Evolutionary conservation across 2,888 invertebrate species (phyloP), one percentile per base, ranked within the genome.

Genomic region (Pristionchus arcanus): DNA sequence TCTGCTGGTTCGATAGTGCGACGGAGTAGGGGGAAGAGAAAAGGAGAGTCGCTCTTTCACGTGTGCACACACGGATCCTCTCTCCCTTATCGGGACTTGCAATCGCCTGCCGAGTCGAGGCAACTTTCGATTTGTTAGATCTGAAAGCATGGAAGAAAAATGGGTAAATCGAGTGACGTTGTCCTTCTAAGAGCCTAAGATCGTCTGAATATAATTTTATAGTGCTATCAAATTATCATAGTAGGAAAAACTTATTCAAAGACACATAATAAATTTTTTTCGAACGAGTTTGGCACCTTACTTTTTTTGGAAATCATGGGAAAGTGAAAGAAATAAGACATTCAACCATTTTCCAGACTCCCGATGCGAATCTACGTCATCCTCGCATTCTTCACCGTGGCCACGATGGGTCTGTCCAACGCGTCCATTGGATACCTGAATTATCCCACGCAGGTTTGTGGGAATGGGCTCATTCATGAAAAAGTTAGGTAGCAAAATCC

Each of bases 351-450:
- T 49, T 96, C 92, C 96, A 97, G 97, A 95, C 98, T 98, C 92
- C 98, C 98, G 11, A 94, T 98, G 93, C 96, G 96, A 93, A 97
- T 97, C 0, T 98, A 98, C 95, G 96, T 97, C 85, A 95, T 98
- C 77, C 96, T 98, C 91, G 98, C 98, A 77, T 96, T 97, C 1
- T 96, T 98, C 85, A 98, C 98, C 0, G 96, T 98, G 28, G 98
- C 98, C 5, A 98, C 98, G 3, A 98, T 99, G 98, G 98, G 98
- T 0, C 96, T 98, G 91, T 98, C 98, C 1, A 99, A 99, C 96
- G 97, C 98, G 7, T 98, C 98, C 1, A 96, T 98, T 21, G 98
- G 97, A 86, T 98, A 98, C 95, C 96, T 99, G 21, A 99, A 98
- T 96, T 99, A 98, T 95, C 98, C 98, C 0, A 98, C 98, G 0